Evolutionary conservation across 1,140 invertebrate genomes (phyloP).

Genomic region (Luehdorfia chinensis): DNA sequence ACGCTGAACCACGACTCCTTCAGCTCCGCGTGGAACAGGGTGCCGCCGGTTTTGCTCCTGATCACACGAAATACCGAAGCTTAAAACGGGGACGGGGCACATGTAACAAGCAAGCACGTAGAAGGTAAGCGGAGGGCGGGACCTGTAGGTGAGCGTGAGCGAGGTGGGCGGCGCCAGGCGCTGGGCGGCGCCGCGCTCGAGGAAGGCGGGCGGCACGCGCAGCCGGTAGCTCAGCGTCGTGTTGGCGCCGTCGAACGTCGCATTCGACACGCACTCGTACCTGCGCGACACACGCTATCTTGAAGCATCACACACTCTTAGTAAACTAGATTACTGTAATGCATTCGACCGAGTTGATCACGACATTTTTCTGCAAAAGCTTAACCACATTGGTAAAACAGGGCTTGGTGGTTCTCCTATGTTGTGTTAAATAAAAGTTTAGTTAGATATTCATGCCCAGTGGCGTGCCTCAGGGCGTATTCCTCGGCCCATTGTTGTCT

Average conservation of each 20-base stretch:
- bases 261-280: constrained; percentile 94
- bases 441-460: too few relatives aligned
- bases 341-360: background rate
- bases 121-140: too few relatives aligned
- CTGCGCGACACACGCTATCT: constrained; percentile 28
- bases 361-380: too few relatives aligned
- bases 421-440: too few relatives aligned
- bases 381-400: too few relatives aligned
- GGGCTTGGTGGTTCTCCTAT: too few relatives aligned
- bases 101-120: too few relatives aligned
- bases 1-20: constrained; percentile 80
- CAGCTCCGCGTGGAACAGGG: constrained; percentile 78
- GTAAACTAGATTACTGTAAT: background rate
- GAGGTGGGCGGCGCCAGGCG: constrained; percentile 56
- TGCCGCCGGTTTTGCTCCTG: constrained; percentile 86
- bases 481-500: too few relatives aligned
- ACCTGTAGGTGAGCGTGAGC: constrained; percentile 60
- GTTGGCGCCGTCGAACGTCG: constrained; percentile 87
- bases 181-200: constrained; percentile 22
- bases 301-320: background rate
- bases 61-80: constrained; percentile 57
- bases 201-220: constrained; percentile 45
- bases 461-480: too few relatives aligned
- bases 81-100: too few relatives aligned
- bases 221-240: constrained; percentile 79